A percentile compares a stretch with the other conserved stretches of the same genome.
Conservation (phyloP, 2,113 vertebrate genomes). For the Puffinus mauretanicus region DNA sequence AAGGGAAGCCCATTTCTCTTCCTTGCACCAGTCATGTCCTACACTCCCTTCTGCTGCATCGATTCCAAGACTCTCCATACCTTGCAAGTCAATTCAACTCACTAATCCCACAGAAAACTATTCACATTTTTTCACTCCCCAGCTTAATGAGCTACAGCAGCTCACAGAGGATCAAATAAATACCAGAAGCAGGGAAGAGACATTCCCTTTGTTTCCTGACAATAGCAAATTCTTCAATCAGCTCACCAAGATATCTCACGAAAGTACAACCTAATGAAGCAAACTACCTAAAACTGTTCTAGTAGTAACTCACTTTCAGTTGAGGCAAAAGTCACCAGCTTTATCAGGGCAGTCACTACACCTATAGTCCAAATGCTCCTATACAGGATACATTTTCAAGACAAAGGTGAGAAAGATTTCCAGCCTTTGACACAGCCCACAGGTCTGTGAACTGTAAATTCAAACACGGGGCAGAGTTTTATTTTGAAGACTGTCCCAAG, state of each 20-base stretch:
- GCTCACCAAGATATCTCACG: not conserved
- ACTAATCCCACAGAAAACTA: not conserved
- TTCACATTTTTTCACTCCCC: not conserved
- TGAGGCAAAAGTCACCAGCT: not conserved
- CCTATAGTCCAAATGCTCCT: not conserved
- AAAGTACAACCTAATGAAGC: not conserved
- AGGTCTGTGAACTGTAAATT: not conserved
- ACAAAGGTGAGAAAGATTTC: not conserved
- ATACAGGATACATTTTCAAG: not conserved
- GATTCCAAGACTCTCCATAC: not conserved
- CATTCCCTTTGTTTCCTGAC: not conserved
- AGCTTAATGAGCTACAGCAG: not conserved
- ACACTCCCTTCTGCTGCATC: not conserved
- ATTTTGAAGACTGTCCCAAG: not conserved
- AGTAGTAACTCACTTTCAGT: not conserved
- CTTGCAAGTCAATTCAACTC: not conserved
- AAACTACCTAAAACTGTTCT: not conserved
- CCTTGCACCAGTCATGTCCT: not conserved
- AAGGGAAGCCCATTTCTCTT: not conserved
- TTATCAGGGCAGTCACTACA: not conserved
- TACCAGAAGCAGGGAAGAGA: not conserved
- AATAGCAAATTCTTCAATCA: not conserved
- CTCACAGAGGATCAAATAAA: not conserved
- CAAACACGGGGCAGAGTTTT: not conserved
- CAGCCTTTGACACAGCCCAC: not conserved